Percentiles rank a stretch among this genome's conserved stretches.
These are phyloP conservation scores for Hydraecia micacea DNA, from an alignment of 2,888 invertebrate genomes.

Conservation along the genomic window DNA sequence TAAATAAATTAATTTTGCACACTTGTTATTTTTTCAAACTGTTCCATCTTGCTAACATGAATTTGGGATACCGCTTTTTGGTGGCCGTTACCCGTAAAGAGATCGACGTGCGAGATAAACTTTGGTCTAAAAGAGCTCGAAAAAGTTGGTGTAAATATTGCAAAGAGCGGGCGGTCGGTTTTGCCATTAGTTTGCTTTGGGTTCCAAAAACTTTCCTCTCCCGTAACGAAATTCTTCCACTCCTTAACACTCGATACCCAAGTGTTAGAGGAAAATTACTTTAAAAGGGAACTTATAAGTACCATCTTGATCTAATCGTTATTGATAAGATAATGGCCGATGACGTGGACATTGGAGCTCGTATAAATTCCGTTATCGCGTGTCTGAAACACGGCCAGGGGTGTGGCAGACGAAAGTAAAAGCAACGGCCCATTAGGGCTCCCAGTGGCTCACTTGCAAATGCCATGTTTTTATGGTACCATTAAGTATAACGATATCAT, in stretches of 20 bases:
- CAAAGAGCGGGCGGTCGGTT: background rate
- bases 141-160: constrained; percentile 18
- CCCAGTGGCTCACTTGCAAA: constrained; percentile 56
- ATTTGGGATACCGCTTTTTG: background rate
- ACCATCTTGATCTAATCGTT: constrained; percentile 57
- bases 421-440: constrained; percentile 72
- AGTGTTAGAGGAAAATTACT: constrained; percentile 32
- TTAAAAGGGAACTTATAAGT: constrained; percentile 29
- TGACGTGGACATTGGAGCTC: constrained; percentile 60
- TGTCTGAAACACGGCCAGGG: constrained; percentile 70
- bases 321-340: constrained; percentile 67
- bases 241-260: constrained; percentile 4
- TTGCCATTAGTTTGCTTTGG: background rate
- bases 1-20: background rate
- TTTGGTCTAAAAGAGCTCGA: background rate
- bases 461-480: constrained; percentile 73
- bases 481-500: constrained; percentile 60
- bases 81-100: background rate
- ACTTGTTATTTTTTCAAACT: background rate
- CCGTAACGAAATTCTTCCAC: constrained; percentile 5
- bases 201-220: background rate
- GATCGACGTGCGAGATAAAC: background rate
- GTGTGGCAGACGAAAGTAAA: constrained; percentile 74
- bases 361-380: constrained; percentile 72
- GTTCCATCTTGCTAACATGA: background rate